Conservation (phyloP, 2,797 vertebrate genomes). For the Chaetophractus vellerosus region DNA sequence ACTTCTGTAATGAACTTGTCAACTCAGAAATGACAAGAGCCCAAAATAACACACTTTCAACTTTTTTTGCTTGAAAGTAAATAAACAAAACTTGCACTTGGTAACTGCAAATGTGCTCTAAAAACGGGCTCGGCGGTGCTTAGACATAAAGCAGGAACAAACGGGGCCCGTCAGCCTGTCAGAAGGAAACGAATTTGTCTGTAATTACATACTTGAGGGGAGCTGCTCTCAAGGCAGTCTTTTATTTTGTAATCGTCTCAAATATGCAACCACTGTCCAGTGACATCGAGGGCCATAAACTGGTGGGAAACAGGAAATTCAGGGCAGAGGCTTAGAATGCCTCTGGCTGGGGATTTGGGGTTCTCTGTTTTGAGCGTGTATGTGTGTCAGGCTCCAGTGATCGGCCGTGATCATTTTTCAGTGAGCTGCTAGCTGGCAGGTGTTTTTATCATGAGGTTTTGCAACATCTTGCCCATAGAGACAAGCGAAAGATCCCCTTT, state of each 20-base stretch:
- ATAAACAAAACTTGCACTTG: conserved; percentile 55
- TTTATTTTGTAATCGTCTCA: conserved; percentile 75
- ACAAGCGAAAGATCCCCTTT: conserved; percentile 33
- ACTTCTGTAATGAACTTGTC: conserved; percentile 61
- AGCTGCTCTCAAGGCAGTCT: conserved; percentile 68
- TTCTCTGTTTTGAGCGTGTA: too few relatives aligned
- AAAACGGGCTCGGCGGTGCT: conserved; percentile 73
- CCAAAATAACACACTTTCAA: not conserved
- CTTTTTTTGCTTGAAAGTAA: conserved; percentile 57
- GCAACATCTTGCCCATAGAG: conserved; percentile 48
- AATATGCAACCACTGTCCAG: conserved; percentile 63
- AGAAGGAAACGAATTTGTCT: conserved; percentile 51
- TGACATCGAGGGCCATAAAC: conserved; percentile 73
- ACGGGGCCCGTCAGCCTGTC: conserved; percentile 46
- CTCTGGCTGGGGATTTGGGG: not conserved
- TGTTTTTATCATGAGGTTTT: conserved; percentile 65
- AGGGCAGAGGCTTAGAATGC: not conserved
- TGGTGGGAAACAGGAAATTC: conserved; percentile 74
- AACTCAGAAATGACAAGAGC: not conserved
- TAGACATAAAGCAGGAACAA: conserved; percentile 25
- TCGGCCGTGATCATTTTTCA: conserved; percentile 44
- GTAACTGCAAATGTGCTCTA: conserved; percentile 60
- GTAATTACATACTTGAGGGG: conserved; percentile 69
- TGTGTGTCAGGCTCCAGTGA: not conserved
- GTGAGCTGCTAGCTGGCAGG: conserved; percentile 68